Percentiles rank a stretch among this genome's conserved stretches.
Conservation (phyloP, 2,888 invertebrate genomes). For the Chironomus riparius region DNA sequence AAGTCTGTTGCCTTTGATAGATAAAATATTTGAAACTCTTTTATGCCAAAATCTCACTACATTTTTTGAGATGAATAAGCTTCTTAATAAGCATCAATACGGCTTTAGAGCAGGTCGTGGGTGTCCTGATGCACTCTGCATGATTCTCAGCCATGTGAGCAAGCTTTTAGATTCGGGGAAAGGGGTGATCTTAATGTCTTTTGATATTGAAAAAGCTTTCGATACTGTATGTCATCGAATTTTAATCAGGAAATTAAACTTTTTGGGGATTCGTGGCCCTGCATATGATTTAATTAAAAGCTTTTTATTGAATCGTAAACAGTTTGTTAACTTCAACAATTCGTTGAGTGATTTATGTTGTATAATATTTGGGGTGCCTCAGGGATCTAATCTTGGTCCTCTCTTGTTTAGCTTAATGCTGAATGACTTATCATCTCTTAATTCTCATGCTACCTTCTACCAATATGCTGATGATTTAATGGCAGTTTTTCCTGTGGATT, state of each 20-base stretch:
- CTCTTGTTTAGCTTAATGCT: neutral
- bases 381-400: neutral
- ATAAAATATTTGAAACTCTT: neutral
- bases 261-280: neutral
- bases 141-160: neutral
- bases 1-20: neutral
- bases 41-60: neutral
- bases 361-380: neutral
- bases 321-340: neutral
- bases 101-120: neutral
- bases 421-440: neutral
- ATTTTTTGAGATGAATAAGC: neutral
- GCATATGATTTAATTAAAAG: neutral
- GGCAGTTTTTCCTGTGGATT: neutral
- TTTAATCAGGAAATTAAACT: neutral
- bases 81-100: neutral
- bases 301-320: neutral
- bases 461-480: neutral
- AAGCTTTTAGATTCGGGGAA: neutral
- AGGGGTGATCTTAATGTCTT: neutral
- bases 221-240: neutral
- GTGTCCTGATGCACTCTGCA: neutral
- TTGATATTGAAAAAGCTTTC: neutral
- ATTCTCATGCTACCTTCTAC: neutral
- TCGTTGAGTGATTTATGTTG: neutral